Conservation (phyloP, 2,113 vertebrate species). For the Calypte anna region DNA sequence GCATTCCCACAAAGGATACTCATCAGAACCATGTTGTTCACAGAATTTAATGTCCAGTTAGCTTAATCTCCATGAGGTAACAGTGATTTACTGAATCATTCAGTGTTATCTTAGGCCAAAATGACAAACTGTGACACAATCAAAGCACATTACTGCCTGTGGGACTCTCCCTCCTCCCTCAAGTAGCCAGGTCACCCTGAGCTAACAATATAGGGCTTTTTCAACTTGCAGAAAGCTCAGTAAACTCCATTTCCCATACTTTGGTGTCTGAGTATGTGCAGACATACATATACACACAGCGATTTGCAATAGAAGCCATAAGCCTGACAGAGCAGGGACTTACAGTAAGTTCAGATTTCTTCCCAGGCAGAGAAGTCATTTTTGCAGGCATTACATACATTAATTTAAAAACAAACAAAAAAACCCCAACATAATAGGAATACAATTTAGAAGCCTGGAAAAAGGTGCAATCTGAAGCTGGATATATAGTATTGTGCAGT, state of each 20-base stretch:
- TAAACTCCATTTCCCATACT: not conserved
- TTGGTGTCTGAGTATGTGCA: too few relatives aligned
- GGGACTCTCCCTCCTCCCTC: not conserved
- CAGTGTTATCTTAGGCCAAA: not conserved
- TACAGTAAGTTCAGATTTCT: not conserved
- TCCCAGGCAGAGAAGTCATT: not conserved
- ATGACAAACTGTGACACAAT: not conserved
- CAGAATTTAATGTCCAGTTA: not conserved
- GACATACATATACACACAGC: not conserved
- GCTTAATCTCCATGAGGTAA: not conserved
- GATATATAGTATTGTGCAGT: not conserved
- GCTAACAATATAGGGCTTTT: not conserved
- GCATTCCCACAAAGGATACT: not conserved
- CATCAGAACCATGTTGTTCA: not conserved
- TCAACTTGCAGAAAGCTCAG: not conserved
- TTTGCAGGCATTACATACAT: not conserved
- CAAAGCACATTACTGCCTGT: not conserved
- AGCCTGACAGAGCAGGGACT: not conserved
- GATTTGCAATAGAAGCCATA: not conserved
- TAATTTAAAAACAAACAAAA: not conserved
- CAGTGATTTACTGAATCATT: not conserved
- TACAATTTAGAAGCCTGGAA: not conserved
- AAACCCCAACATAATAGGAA: too few relatives aligned
- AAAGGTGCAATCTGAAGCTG: not conserved
- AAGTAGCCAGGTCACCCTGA: not conserved